A percentile compares a stretch with the other conserved stretches of the same genome.
phyloP scores from a whole-genome alignment of 2,797 vertebrate genomes.

The Agapornis canus region DNA sequence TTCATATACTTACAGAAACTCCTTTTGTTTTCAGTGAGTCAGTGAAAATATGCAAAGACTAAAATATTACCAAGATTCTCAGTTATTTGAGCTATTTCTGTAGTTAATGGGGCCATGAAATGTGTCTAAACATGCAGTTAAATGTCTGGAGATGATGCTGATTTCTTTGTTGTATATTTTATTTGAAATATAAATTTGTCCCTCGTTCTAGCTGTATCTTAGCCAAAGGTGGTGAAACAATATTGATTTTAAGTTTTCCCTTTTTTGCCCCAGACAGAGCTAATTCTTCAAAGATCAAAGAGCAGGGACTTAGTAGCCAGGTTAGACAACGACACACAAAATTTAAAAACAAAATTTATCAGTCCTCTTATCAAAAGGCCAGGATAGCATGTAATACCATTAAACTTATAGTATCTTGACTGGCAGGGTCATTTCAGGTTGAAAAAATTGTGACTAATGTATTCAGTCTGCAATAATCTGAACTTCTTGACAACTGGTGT shows the following conservation, averaged over 20 bases:
- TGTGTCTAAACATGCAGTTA: slow-evolving; percentile 54
- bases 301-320: background rate
- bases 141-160: background rate
- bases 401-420: background rate
- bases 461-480: background rate
- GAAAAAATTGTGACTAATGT: background rate
- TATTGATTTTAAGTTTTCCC: background rate
- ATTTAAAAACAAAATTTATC: background rate
- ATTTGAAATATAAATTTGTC: background rate
- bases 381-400: background rate
- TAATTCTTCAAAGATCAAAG: slow-evolving; percentile 22
- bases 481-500: background rate
- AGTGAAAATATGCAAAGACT: slow-evolving; percentile 57
- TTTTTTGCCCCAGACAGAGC: background rate
- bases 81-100: slow-evolving; percentile 44
- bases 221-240: background rate
- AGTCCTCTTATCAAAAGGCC: background rate
- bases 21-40: slow-evolving; percentile 83
- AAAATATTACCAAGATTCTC: slow-evolving; percentile 56
- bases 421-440: background rate
- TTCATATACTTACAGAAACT: slow-evolving; percentile 90
- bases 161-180: slow-evolving; percentile 4
- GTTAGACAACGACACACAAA: background rate
- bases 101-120: slow-evolving; percentile 61
- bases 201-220: background rate